Base-by-base conservation (phyloP, 1,140 invertebrate species). In the Rhyzopertha dominica region DNA sequence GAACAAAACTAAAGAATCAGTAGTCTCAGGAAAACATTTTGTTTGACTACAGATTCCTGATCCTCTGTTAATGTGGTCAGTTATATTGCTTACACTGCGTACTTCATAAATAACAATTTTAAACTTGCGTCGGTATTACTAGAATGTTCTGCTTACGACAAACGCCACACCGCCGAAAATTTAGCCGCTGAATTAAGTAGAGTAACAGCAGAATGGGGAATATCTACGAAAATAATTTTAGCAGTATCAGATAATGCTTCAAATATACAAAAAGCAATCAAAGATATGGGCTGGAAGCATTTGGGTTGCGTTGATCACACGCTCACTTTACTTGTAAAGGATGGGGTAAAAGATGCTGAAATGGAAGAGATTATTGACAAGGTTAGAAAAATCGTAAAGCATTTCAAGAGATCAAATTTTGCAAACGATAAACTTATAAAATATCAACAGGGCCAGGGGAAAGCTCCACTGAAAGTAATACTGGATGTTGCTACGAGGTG, bases 401-500 rank as follows among this genome's bases (percentile, higher is more conserved):
- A 58, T 51, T 62, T 62, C 43, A 54, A 51, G 50, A 55, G 40
- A 37, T 63, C 53, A 43, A 49, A 7, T 24, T n/a, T 16, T 20
- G 49, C 54, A 5, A 43, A 38, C 17, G 43, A 53, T 34, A 57
- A 51, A 53, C 45, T 61, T 30, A 52, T 53, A 20, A 25, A 43
- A 22, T 36, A 34, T 17, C 50, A 52, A 43, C 43, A 22, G 32
- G 18, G 43, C 25, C 23, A 12, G 26, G 28, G 40, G 13, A 40
- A 36, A 5, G 25, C 31, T 12, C 51, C 41, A 20, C n/a, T 10
- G 19, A 49, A 53, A 28, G 32, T 59, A 38, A 49, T 59, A 22
- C 57, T 63, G 49, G 53, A 66, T 31, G 58, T 61, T n/a, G 26
- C 24, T 0, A 65, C 61, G 1, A 22, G 63, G 12, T 68, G 62